Base-by-base conservation (phyloP, 2,888 invertebrate genomes). In the Colostygia pectinataria region DNA sequence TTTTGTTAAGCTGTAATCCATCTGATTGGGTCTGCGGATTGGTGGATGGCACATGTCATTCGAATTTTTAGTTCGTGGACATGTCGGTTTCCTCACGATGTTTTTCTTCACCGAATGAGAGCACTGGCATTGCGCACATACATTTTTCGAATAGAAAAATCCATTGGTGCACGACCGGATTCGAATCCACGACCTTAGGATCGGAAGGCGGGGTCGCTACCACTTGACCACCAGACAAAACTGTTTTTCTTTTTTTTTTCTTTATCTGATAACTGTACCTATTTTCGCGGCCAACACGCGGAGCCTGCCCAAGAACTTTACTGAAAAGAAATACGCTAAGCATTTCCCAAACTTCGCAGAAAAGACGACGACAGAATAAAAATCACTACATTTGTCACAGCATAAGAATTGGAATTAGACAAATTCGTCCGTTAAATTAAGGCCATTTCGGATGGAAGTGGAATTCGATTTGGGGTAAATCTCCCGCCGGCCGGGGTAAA, bases 381-480 rank as follows among this genome's bases (percentile, higher is more conserved):
- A 84, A 87, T 85, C 82, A 82, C 78, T 80, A 87, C 84, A 85
- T 89, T 87, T 83, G 84, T 87, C 87, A 86, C 84, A 78, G 87
- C 77, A 81, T 80, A 83, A 83, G 85, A 87, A 88, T 88, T 80
- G 84, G 87, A 88, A 89, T 89, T 87, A 87, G 82, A 88, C 86
- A 87, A 88, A 88, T 88, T 88, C 86, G 83, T 79, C 83, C 83
- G 86, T 89, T 87, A 88, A 89, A 89, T 89, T 89, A 88, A 83
- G 81, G 82, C 80, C 74, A 80, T 84, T 84, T 71, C 74, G 75
- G 77, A 76, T 73, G 63, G 69, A 75, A 76, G 71, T 68, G 74
- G 78, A 79, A 86, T 88, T 88, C 85, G 88, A 88, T 86, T 88
- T 84, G 73, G 82, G 83, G 78, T 76, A 85, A 86, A 87, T 85